Percentiles rank a stretch among this genome's conserved stretches.
Conservation (phyloP, 2,888 invertebrate genomes). For the Pelosia muscerda region DNA sequence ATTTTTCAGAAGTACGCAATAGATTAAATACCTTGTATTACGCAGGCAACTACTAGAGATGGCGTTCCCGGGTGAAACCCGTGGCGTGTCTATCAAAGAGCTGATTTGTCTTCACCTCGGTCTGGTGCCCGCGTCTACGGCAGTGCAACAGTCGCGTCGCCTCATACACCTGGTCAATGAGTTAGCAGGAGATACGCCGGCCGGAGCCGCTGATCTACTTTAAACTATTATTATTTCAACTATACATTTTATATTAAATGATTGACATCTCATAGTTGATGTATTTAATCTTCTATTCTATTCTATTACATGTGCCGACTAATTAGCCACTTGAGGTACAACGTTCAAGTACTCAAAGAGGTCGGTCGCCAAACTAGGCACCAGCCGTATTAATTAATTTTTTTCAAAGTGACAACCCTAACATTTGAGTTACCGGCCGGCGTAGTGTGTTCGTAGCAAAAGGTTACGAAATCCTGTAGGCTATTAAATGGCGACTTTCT, state of each 20-base stretch:
- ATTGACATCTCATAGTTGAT: too few relatives aligned
- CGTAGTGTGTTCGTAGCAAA: too few relatives aligned
- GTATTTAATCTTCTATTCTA: too few relatives aligned
- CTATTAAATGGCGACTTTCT: too few relatives aligned
- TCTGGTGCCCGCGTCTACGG: constrained; percentile 92
- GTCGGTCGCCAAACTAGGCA: too few relatives aligned
- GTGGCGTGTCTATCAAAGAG: constrained; percentile 85
- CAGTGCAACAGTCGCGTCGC: constrained; percentile 93
- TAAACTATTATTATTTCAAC: constrained; percentile 36
- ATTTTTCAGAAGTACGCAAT: neutral
- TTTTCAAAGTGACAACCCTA: too few relatives aligned
- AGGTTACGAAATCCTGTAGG: too few relatives aligned
- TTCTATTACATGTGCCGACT: too few relatives aligned
- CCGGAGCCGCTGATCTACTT: constrained; percentile 74
- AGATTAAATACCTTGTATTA: neutral
- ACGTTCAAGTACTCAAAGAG: too few relatives aligned
- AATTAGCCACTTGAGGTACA: too few relatives aligned
- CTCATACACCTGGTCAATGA: constrained; percentile 94
- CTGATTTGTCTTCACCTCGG: constrained; percentile 94
- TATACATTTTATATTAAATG: neutral
- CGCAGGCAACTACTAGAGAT: constrained; percentile 75
- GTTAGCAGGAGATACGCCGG: constrained; percentile 87
- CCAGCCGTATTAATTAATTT: too few relatives aligned
- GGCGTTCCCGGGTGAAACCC: constrained; percentile 74
- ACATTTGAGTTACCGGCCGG: too few relatives aligned